Base-by-base conservation (phyloP, 2,113 vertebrate species). In the Marmota flaviventris region DNA sequence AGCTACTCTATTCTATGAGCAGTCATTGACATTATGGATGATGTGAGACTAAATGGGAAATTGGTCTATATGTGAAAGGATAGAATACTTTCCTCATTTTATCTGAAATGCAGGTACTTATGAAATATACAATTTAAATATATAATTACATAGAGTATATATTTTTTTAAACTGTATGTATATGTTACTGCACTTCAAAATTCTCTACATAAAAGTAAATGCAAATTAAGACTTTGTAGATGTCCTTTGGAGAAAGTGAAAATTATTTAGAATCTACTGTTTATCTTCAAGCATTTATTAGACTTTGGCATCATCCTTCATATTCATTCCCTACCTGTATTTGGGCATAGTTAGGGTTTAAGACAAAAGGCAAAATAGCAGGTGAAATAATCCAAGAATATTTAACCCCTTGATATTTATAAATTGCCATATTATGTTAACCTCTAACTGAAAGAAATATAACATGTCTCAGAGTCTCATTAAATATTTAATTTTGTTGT, bases 321-420 rank as follows among this genome's bases (percentile, higher is more conserved):
- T 72, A 56, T 56, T 76, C 1, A 72, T 85, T 96, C 10, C 70
- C 94, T 22, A 51, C 85, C 61, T 77, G 22, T 51, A 39, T 91
- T 93, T 91, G 2, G 24, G 37, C 42, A 8, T 48, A 96, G 14
- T 88, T 65, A 76, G 56, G 32, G 34, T 91, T 85, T 89, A 89
- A 27, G 24, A 87, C 48, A 72, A 90, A 87, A 93, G 39, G 39
- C 39, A 94, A 85, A 93, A 81, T 69, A 42, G 42, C 45, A 90
- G 58, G 24, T 70, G 58, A 94, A 82, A 78, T 39, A 67, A 85
- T 45, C 48, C 77, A 25, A 90, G 32, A 51, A 9, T 76, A 24
- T 42, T 95, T 51, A 53, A 58, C 61, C 20, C 24, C 93, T 29
- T 58, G 39, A 63, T 63, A 76, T 53, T 79, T 34, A n/a, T 83